Conservation (phyloP, 2,888 invertebrate species). For the Hemaris fuciformis region DNA sequence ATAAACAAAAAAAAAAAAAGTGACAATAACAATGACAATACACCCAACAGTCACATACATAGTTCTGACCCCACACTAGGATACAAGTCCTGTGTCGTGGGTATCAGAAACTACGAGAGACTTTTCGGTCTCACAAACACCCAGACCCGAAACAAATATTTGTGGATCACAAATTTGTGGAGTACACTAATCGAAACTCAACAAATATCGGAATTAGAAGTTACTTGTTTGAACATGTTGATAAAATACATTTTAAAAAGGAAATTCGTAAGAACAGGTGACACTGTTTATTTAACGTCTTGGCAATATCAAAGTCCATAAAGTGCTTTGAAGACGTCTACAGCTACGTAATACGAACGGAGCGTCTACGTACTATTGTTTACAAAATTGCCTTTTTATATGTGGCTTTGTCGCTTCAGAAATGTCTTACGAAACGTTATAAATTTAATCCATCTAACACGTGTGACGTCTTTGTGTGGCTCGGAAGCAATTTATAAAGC, state of each 20-base stretch:
- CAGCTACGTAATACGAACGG: conserved; percentile 32
- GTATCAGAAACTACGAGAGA: too few species aligned
- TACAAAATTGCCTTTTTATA: conserved; percentile 55
- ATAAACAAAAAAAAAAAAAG: too few species aligned
- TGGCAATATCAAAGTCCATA: conserved; percentile 48
- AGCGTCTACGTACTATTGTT: conserved; percentile 46
- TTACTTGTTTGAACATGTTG: background rate
- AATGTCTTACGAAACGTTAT: conserved; percentile 49
- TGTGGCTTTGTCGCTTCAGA: conserved; percentile 43
- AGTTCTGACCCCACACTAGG: too few species aligned
- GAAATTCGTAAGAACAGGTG: conserved; percentile 15
- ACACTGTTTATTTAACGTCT: conserved; percentile 26
- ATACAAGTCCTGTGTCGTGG: too few species aligned
- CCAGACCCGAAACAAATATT: too few species aligned
- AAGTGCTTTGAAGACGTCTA: conserved; percentile 45
- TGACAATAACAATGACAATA: too few species aligned
- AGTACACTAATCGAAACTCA: too few species aligned
- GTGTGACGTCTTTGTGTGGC: conserved; percentile 27
- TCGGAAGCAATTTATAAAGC: background rate
- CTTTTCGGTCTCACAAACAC: too few species aligned
- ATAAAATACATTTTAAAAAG: background rate
- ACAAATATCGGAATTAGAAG: conserved; percentile 16
- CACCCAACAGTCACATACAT: too few species aligned
- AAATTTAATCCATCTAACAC: conserved; percentile 42
- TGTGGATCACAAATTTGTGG: too few species aligned